Evolutionary conservation across 2,888 invertebrate genomes (phyloP).

Genomic region (Catocala nupta): DNA sequence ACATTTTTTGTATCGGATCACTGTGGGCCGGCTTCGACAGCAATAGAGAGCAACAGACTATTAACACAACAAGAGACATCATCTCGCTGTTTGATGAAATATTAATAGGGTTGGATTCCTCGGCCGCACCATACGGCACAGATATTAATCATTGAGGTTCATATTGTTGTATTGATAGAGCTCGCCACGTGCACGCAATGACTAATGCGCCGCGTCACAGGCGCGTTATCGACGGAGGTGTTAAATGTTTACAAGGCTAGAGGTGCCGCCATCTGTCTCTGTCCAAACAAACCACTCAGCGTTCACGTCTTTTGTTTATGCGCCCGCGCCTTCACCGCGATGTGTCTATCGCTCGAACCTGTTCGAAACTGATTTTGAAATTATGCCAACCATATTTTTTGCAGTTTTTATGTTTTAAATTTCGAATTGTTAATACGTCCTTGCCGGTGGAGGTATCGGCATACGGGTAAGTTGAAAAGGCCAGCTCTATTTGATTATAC

Average conservation of each 20-base stretch:
- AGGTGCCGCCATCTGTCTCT: slow-evolving; percentile 70
- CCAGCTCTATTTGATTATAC: too few relatives aligned
- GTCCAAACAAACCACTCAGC: slow-evolving; percentile 63
- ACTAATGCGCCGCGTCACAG: slow-evolving; percentile 51
- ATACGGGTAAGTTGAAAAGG: too few relatives aligned
- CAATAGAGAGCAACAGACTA: slow-evolving; percentile 58
- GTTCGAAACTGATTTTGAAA: neutral
- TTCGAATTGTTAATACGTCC: too few relatives aligned
- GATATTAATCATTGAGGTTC: slow-evolving; percentile 72
- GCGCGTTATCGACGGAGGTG: slow-evolving; percentile 59
- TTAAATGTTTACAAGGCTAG: slow-evolving; percentile 76
- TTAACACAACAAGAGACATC: slow-evolving; percentile 59
- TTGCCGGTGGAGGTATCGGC: too few relatives aligned
- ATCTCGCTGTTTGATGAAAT: slow-evolving; percentile 73
- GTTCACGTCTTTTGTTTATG: slow-evolving; percentile 51
- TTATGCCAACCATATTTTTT: neutral
- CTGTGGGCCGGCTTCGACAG: slow-evolving; percentile 39
- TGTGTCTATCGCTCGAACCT: slow-evolving; percentile 6
- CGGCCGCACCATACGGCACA: slow-evolving; percentile 44
- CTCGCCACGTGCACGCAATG: slow-evolving; percentile 35
- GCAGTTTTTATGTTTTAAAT: neutral
- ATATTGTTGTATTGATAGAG: slow-evolving; percentile 54
- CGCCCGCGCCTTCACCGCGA: slow-evolving; percentile 1
- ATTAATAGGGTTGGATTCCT: slow-evolving; percentile 78
- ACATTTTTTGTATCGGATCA: slow-evolving; percentile 56